phyloP scores from a whole-genome alignment of 2,888 invertebrate genomes.

The Andrena flavipes region DNA sequence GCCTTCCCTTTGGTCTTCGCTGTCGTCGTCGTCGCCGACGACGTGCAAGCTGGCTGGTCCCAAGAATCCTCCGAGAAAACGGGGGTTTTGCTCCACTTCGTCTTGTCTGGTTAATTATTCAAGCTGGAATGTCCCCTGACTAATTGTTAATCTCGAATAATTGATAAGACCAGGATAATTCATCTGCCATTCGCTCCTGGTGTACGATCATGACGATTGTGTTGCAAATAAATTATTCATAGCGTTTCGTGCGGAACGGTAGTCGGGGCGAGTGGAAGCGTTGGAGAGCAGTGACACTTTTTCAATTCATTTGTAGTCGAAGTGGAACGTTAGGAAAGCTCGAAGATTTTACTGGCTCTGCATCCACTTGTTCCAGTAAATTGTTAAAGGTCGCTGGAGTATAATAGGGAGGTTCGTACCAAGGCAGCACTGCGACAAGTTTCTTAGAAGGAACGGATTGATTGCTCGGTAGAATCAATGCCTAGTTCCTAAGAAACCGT shows the following conservation, averaged over 20 bases:
- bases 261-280: too few relatives aligned
- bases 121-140: conserved; percentile 35
- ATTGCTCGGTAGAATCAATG: conserved; percentile 61
- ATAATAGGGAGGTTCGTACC: background rate
- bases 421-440: conserved; percentile 46
- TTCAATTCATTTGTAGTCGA: background rate
- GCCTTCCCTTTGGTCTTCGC: conserved; percentile 44
- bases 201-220: too few relatives aligned
- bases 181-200: background rate
- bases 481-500: conserved; percentile 59
- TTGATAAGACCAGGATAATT: conserved; percentile 12
- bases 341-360: background rate
- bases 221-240: too few relatives aligned
- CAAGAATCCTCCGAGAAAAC: conserved; percentile 28
- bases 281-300: background rate
- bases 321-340: background rate
- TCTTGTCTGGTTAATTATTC: conserved; percentile 58
- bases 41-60: conserved; percentile 11
- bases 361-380: background rate
- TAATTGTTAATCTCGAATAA: conserved; percentile 54
- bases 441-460: conserved; percentile 63
- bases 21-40: conserved; percentile 12
- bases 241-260: background rate
- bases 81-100: conserved; percentile 41
- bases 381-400: conserved; percentile 2